These are phyloP conservation scores for Florisuga fusca DNA, from an alignment of 2,797 vertebrate genomes.

Conservation along the genomic window DNA sequence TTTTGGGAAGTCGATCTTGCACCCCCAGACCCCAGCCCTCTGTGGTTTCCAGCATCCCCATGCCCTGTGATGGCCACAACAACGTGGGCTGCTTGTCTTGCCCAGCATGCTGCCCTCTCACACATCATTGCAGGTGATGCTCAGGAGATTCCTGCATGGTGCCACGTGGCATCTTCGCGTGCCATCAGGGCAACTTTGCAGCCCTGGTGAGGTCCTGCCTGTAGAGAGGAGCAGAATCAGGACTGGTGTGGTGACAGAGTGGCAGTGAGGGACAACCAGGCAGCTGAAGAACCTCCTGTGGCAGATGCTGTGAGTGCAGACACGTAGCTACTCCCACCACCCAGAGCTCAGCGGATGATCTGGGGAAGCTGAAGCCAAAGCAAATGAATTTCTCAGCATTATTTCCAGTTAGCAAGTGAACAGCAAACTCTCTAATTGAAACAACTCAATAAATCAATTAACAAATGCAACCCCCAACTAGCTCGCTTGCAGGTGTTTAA, in stretches of 20 bases:
- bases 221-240: not conserved
- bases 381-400: conserved; percentile 38
- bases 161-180: not conserved
- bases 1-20: not conserved
- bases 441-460: conserved; percentile 64
- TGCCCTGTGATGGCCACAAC: too few species aligned
- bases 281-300: not conserved
- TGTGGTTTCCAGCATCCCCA: not conserved
- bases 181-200: not conserved
- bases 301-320: not conserved
- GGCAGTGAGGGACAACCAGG: not conserved
- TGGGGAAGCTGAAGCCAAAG: not conserved
- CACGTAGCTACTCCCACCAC: not conserved
- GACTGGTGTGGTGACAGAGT: not conserved
- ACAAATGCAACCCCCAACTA: conserved; percentile 4
- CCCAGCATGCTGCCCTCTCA: not conserved
- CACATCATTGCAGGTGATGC: accelerated
- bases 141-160: not conserved
- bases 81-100: not conserved
- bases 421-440: conserved; percentile 10
- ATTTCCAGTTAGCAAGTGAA: conserved; percentile 19
- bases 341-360: not conserved
- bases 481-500: conserved; percentile 54
- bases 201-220: not conserved
- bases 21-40: not conserved